Conservation (phyloP, 1,140 invertebrate species). For the Eulimnadia texana region DNA sequence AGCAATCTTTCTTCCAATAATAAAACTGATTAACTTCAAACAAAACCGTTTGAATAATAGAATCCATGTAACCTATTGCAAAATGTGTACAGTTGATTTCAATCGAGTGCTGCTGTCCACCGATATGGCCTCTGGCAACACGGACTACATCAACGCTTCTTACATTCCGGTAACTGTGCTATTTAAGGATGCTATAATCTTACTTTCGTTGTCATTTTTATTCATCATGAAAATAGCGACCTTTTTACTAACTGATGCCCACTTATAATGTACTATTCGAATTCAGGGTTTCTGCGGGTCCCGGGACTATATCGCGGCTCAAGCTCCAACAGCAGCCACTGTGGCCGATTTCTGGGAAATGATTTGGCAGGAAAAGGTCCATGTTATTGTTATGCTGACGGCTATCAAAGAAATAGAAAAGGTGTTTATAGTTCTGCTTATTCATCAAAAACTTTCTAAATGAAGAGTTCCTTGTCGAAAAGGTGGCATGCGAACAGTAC, state of each 20-base stretch:
- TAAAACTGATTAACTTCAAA: too few species aligned
- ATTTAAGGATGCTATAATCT: background rate
- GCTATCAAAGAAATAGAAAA: conserved; percentile 57
- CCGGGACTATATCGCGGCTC: conserved; percentile 60
- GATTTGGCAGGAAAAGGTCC: conserved; percentile 54
- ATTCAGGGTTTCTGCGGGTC: conserved; percentile 48
- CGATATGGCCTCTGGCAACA: conserved; percentile 39
- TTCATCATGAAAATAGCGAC: conserved; percentile 17
- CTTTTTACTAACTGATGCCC: too few species aligned
- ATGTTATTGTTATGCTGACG: conserved; percentile 63
- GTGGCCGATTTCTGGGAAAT: conserved; percentile 66
- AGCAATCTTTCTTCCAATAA: too few species aligned
- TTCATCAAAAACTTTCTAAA: too few species aligned
- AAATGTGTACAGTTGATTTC: conserved; percentile 54
- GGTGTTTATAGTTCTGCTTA: conserved; percentile 32
- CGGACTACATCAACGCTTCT: conserved; percentile 70
- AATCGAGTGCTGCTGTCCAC: conserved; percentile 51
- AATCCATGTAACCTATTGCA: conserved; percentile 13
- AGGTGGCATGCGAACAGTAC: conserved; percentile 51
- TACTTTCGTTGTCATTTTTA: too few species aligned
- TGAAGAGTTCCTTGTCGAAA: too few species aligned
- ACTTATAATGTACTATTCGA: too few species aligned
- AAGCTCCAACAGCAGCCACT: conserved; percentile 60
- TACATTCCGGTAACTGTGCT: conserved; percentile 48
- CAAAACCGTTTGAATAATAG: too few species aligned